phyloP scores from a whole-genome alignment of 2,797 vertebrate genomes.

The Enteromius anoplus region DNA sequence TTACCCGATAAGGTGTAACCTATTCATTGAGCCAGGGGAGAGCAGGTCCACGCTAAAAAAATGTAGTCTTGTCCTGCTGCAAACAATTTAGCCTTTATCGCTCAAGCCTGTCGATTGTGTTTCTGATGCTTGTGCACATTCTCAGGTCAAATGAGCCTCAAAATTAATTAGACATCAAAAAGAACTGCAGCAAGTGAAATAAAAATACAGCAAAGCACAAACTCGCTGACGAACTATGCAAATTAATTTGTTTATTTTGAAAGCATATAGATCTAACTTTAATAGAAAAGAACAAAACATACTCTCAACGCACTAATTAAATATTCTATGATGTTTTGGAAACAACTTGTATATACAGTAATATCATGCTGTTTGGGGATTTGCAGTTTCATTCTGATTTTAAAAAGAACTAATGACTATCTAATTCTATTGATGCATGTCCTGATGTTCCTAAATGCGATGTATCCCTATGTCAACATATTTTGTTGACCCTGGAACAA shows the following conservation, averaged over 20 bases:
- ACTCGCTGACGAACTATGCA: neutral
- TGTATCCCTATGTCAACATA: no score
- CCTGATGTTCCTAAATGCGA: no score
- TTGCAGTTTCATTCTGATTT: neutral
- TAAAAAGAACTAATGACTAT: neutral
- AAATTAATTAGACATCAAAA: slow-evolving; percentile 24
- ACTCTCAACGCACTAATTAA: neutral
- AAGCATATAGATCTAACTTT: neutral
- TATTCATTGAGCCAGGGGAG: neutral
- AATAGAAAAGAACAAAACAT: neutral
- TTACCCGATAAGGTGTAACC: neutral
- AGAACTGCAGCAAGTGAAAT: neutral
- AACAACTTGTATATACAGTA: neutral
- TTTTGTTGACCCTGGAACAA: no score
- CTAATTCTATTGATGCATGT: no score
- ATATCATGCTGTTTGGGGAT: neutral
- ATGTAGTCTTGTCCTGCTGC: neutral
- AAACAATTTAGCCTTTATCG: slow-evolving; percentile 1
- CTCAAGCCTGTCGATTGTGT: slow-evolving; percentile 4
- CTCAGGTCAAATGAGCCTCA: slow-evolving; percentile 22
- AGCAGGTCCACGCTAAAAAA: neutral
- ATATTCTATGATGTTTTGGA: neutral
- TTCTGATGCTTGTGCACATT: slow-evolving; percentile 12
- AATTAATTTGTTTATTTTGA: neutral
- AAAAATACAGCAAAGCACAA: slow-evolving; percentile 27